Evolutionary conservation across 2,888 invertebrate species (phyloP).

Genomic region (Athalia circularis): DNA sequence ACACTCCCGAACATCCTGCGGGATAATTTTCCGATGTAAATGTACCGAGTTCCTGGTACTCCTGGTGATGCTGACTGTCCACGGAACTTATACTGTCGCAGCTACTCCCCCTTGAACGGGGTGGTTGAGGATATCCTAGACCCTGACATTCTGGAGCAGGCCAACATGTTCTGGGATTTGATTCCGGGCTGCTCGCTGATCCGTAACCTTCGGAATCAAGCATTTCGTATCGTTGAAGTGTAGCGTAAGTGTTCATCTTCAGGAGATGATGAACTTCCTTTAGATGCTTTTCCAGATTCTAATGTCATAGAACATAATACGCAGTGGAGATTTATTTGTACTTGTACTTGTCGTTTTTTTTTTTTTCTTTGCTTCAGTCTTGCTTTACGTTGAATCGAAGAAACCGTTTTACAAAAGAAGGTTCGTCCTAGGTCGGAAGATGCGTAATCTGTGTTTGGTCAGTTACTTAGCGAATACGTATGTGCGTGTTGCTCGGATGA

Average conservation of each 20-base stretch:
- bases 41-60: conserved; percentile 59
- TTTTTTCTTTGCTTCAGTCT: neutral
- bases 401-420: neutral
- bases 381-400: no score
- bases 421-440: neutral
- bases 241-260: conserved; percentile 57
- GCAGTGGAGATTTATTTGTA: neutral
- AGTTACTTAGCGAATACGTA: neutral
- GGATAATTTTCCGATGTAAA: conserved; percentile 36
- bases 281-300: neutral
- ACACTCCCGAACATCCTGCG: neutral
- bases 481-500: conserved; percentile 63
- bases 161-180: conserved; percentile 64
- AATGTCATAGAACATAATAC: conserved; percentile 9
- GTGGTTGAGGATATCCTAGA: conserved; percentile 65
- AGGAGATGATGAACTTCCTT: neutral
- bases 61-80: conserved; percentile 65
- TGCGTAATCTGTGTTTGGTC: neutral
- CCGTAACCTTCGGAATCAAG: conserved; percentile 70
- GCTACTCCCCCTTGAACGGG: conserved; percentile 67
- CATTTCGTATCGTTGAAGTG: conserved; percentile 65
- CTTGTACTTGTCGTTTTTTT: neutral
- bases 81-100: conserved; percentile 68
- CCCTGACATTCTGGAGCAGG: conserved; percentile 53
- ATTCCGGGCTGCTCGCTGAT: conserved; percentile 69